phyloP scores from a whole-genome alignment of 2,888 invertebrate species.

The Incurvaria masculella region DNA sequence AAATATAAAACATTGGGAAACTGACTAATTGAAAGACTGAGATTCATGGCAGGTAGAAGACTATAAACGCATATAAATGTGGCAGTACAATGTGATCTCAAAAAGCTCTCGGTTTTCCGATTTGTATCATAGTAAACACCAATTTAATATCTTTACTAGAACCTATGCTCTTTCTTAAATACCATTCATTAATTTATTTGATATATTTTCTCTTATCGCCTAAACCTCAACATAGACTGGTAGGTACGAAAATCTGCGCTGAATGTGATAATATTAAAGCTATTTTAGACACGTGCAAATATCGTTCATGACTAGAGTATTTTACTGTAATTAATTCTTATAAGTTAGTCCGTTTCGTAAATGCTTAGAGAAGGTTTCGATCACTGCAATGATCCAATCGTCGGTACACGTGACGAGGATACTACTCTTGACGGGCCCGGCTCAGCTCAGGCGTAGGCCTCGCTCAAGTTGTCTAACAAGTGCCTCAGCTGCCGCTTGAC shows the following conservation, averaged over 20 bases:
- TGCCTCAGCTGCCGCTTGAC: slow-evolving; percentile 57
- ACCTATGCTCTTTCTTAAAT: not conserved
- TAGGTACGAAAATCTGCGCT: not conserved
- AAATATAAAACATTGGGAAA: not conserved
- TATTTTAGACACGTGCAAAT: slow-evolving; percentile 42
- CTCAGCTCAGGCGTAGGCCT: slow-evolving; percentile 59
- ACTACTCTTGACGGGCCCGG: slow-evolving; percentile 35
- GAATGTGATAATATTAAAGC: slow-evolving; percentile 11
- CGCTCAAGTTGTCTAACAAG: slow-evolving; percentile 63
- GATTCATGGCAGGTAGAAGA: not conserved
- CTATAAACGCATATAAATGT: not conserved
- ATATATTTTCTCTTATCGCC: not conserved
- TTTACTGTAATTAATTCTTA: slow-evolving; percentile 10
- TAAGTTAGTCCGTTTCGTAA: slow-evolving; percentile 6
- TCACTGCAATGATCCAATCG: slow-evolving; percentile 57
- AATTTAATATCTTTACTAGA: not conserved
- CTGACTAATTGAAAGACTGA: no score
- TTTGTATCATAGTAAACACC: not conserved
- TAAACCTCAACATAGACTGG: no score
- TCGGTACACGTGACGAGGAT: slow-evolving; percentile 47
- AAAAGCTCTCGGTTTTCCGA: not conserved
- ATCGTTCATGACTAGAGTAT: slow-evolving; percentile 54
- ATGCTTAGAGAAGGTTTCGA: slow-evolving; percentile 33
- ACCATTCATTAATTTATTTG: not conserved
- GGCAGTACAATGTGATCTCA: not conserved